These are phyloP conservation scores for Aplodontia rufa DNA, from an alignment of 2,113 vertebrate species.

Conservation along the genomic window DNA sequence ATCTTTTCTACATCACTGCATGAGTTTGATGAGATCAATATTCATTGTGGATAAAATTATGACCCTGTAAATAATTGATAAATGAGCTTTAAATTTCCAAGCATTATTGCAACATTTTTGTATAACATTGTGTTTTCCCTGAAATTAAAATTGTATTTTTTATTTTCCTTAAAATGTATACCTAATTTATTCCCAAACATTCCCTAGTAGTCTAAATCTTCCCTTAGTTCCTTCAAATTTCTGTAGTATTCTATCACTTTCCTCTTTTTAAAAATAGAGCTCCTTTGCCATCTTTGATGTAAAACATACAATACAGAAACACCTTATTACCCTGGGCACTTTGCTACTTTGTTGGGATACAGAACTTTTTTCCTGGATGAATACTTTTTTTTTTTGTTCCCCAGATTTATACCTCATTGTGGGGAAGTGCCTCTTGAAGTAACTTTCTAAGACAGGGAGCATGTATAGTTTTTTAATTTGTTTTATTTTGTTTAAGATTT, in stretches of 20 bases:
- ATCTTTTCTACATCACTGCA: background rate
- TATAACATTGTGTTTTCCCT: background rate
- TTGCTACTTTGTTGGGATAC: background rate
- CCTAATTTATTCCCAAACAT: background rate
- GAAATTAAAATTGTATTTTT: background rate
- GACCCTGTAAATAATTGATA: background rate
- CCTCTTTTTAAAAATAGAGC: no score
- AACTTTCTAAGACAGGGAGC: background rate
- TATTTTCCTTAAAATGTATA: background rate
- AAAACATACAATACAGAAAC: no score
- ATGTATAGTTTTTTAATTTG: background rate
- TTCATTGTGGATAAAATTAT: background rate
- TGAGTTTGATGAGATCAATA: background rate
- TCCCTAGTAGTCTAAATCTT: background rate
- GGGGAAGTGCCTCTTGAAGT: background rate
- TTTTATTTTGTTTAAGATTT: background rate
- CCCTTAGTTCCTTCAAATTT: background rate
- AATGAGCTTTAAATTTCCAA: background rate
- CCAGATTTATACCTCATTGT: background rate
- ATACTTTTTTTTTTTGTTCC: background rate
- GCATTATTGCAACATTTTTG: background rate
- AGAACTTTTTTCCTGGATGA: background rate
- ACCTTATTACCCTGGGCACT: background rate
- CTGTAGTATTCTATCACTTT: background rate
- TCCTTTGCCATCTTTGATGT: background rate